Base-by-base conservation (phyloP, 1,140 invertebrate species). In the Pararge aegeria region DNA sequence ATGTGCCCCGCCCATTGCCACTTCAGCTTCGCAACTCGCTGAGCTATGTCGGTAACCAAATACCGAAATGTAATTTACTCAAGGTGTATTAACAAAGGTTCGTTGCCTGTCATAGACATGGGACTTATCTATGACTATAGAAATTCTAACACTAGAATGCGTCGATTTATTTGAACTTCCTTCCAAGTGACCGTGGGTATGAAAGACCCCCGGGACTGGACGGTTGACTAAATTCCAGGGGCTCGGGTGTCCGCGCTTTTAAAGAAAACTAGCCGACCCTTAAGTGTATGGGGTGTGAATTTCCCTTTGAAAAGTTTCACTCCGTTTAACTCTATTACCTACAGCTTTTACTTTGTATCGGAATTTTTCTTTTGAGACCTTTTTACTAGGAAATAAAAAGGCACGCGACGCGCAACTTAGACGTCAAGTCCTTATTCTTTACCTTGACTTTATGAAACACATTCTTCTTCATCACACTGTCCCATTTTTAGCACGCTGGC, bases 181-280 rank as follows among this genome's bases (percentile, higher is more conserved):
- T 58, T 66, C 64, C 68, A 66, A 80, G 78, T 83, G 81, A 83
- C 83, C 83, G 75, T 82, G 71, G 78, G 69, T 55, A 56, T 53
- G 19, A 46, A 7, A 55, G 57, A 54, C 80, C 70, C 80, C 12
- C 38, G 80, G 84, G 84, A 85, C 46, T 55, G 58, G 55, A 78
- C 75, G 82, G 64, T 79, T 84, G 80, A 83, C 80, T 87, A 80
- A 82, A 80, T 75, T 83, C 73, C 75, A 69, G 75, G 75, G 80
- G 78, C 68, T 80, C 81, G 69, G 74, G 78, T 81, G 70, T 80
- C 75, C 75, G 70, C 69, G 69, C 79, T 81, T 83, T 84, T 83
- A 85, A 83, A 80, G 78, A 83, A 83, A 84, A 72, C 81, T 76
- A 73, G 77, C 70, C 74, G 78, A 83, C 76, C 83, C 78, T 82